A percentile compares a stretch with the other conserved stretches of the same genome.
Evolutionary conservation across 1,140 invertebrate species (phyloP).

Genomic region (Parasteatoda tepidariorum): DNA sequence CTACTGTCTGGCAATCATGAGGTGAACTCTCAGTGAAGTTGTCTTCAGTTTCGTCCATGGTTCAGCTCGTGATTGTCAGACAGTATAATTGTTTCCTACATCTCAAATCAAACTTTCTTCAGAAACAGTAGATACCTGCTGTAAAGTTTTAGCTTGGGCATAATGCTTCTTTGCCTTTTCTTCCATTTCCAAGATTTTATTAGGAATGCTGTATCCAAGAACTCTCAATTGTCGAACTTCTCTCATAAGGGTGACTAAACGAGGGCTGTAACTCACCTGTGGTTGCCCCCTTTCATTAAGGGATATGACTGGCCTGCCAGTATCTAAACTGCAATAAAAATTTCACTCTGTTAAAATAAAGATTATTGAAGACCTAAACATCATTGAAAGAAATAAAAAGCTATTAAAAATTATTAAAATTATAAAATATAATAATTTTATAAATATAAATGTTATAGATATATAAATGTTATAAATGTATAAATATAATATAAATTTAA

Average conservation of each 20-base stretch:
- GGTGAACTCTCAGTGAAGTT: too few species aligned
- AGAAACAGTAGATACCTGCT: constrained; percentile 79
- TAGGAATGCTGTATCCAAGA: constrained; percentile 83
- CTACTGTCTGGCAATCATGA: too few species aligned
- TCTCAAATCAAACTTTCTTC: too few species aligned
- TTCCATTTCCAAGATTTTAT: constrained; percentile 77
- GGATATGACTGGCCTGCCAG: constrained; percentile 80
- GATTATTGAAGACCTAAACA: too few species aligned
- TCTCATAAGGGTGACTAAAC: constrained; percentile 81
- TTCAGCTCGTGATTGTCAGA: too few species aligned
- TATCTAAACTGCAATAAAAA: constrained; percentile 77
- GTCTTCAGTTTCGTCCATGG: too few species aligned
- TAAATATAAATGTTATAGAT: too few species aligned
- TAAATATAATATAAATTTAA: too few species aligned
- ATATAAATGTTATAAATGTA: too few species aligned
- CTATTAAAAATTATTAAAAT: background rate
- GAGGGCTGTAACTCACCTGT: constrained; percentile 86
- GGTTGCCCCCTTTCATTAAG: constrained; percentile 80
- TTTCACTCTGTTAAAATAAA: too few species aligned
- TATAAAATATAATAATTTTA: too few species aligned
- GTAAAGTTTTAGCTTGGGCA: constrained; percentile 82
- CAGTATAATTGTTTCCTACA: too few species aligned
- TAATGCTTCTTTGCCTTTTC: constrained; percentile 80
- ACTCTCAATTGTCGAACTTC: constrained; percentile 85
- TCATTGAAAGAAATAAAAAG: constrained; percentile 43